These are phyloP conservation scores for Coregonus sp. DNA, from an alignment of 2,797 vertebrate species.

Conservation along the genomic window DNA sequence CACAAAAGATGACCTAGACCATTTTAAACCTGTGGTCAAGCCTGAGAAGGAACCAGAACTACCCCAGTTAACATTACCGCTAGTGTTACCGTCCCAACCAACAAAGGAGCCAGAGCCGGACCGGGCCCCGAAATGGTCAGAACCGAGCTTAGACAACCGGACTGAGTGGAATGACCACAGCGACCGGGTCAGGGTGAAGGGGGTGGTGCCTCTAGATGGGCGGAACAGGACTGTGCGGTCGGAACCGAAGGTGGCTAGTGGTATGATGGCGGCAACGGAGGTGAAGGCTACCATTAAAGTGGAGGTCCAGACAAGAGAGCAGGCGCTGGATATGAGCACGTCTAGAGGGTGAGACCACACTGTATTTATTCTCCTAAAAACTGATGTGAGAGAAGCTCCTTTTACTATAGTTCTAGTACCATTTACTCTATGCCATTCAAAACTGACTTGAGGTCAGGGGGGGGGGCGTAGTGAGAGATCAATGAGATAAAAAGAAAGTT, in stretches of 20 bases:
- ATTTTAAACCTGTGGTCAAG: conserved; percentile 33
- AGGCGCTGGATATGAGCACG: conserved; percentile 93
- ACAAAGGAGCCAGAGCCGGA: conserved; percentile 46
- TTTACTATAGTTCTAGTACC: not conserved
- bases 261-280: conserved; percentile 76
- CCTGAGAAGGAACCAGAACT: conserved; percentile 40
- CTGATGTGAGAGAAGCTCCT: not conserved
- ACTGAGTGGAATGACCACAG: conserved; percentile 53
- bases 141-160: conserved; percentile 57
- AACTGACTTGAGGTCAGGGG: not conserved
- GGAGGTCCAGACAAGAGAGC: conserved; percentile 83
- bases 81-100: conserved; percentile 42
- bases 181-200: conserved; percentile 55
- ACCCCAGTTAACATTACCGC: conserved; percentile 17
- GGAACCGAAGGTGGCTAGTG: conserved; percentile 60
- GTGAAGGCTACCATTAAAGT: conserved; percentile 84
- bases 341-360: conserved; percentile 81
- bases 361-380: not conserved
- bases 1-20: conserved; percentile 36
- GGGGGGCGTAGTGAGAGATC: not conserved
- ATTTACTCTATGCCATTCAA: not conserved
- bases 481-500: not conserved
- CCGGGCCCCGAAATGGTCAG: conserved; percentile 8
- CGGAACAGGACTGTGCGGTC: conserved; percentile 36
- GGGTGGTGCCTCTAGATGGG: conserved; percentile 36